A percentile compares a stretch with the other conserved stretches of the same genome.
Conservation (phyloP, 2,113 vertebrate genomes). For the Butorides virescens region DNA sequence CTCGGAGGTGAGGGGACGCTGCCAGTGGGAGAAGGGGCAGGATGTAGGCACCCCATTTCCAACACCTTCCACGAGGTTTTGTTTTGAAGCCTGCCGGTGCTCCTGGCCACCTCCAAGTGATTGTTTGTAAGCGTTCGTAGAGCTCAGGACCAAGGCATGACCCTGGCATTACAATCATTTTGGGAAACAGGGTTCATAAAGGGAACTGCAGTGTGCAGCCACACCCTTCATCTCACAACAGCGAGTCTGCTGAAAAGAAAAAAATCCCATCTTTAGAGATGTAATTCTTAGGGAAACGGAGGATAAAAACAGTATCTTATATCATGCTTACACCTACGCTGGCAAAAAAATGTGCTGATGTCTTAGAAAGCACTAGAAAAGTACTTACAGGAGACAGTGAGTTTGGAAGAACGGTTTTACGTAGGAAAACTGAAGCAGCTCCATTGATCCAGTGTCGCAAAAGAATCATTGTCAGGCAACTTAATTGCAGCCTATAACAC, state of each 20-base stretch:
- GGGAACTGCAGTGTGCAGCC: neutral
- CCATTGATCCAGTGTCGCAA: neutral
- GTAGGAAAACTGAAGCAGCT: neutral
- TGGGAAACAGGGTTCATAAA: neutral
- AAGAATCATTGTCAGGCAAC: neutral
- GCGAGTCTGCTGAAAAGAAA: neutral
- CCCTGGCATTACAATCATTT: neutral
- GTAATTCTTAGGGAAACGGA: neutral
- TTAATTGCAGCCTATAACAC: neutral
- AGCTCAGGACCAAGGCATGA: rapidly evolving
- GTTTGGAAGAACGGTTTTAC: neutral
- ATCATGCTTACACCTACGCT: neutral
- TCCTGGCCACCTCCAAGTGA: rapidly evolving
- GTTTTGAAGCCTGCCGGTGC: neutral
- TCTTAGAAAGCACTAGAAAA: neutral
- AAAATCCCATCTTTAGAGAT: neutral
- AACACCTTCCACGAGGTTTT: rapidly evolving
- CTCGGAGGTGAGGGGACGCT: constrained; percentile 73
- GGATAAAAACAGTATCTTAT: neutral
- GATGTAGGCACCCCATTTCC: rapidly evolving
- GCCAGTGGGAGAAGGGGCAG: neutral
- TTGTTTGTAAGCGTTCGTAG: rapidly evolving
- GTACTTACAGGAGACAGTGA: neutral
- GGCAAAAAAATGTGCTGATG: neutral
- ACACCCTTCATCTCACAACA: neutral